phyloP scores from a whole-genome alignment of 2,113 vertebrate genomes.

The Oncorhynchus masou region DNA sequence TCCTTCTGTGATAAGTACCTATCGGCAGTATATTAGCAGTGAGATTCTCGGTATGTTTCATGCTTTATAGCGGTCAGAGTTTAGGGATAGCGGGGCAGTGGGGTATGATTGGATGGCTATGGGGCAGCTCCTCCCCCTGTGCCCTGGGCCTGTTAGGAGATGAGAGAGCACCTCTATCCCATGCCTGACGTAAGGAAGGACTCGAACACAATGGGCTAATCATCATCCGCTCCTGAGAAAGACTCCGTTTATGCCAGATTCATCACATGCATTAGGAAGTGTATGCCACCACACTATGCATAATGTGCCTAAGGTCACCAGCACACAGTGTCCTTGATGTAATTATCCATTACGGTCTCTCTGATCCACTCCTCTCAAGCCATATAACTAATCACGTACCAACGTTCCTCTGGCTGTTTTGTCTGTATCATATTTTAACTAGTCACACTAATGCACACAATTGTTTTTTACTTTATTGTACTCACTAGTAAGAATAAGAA shows the following conservation, averaged over 20 bases:
- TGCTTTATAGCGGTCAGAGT: background rate
- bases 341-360: constrained; percentile 15
- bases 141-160: constrained; percentile 19
- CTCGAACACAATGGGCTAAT: constrained; percentile 28
- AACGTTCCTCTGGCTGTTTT: background rate
- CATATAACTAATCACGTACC: constrained; percentile 10
- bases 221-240: constrained; percentile 32
- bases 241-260: constrained; percentile 28
- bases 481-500: background rate
- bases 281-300: constrained; percentile 19
- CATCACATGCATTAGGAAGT: constrained; percentile 31
- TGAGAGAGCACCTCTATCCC: constrained; percentile 24
- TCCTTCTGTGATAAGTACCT: too few relatives aligned
- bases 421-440: background rate
- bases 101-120: constrained; percentile 44
- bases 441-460: background rate
- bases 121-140: constrained; percentile 31
- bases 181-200: constrained; percentile 20
- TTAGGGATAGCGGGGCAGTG: constrained; percentile 7
- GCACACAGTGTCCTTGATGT: constrained; percentile 41
- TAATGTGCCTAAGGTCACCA: constrained; percentile 27
- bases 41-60: too few relatives aligned
- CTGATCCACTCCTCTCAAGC: constrained; percentile 2
- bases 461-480: too few relatives aligned
- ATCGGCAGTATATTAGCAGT: too few relatives aligned